A percentile compares a stretch with the other conserved stretches of the same genome.
Evolutionary conservation across 2,888 invertebrate species (phyloP).

Genomic region (Neoscelio sp.): DNA sequence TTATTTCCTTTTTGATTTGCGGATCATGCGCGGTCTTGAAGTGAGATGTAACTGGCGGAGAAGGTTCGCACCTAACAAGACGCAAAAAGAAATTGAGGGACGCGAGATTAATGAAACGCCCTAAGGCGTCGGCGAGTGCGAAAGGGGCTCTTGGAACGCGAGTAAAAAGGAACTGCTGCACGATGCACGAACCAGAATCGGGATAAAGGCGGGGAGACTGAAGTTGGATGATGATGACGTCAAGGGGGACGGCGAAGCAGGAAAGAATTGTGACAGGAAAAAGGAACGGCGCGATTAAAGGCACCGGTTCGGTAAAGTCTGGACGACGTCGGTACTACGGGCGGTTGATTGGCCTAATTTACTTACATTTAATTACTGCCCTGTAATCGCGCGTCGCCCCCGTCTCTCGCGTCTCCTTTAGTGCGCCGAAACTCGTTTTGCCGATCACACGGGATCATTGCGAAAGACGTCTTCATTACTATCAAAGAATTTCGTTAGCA

Average conservation of each 20-base stretch:
- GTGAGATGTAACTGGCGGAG: slow-evolving; percentile 76
- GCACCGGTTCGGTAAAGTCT: slow-evolving; percentile 53
- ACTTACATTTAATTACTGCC: slow-evolving; percentile 81
- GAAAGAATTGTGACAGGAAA: slow-evolving; percentile 64
- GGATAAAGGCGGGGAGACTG: slow-evolving; percentile 67
- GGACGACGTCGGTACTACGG: slow-evolving; percentile 66
- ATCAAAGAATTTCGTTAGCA: slow-evolving; percentile 26
- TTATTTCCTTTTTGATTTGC: slow-evolving; percentile 30
- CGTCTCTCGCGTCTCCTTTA: slow-evolving; percentile 50
- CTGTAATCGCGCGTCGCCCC: slow-evolving; percentile 69
- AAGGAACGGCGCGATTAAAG: slow-evolving; percentile 61
- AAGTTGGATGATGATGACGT: slow-evolving; percentile 63
- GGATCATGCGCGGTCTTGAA: slow-evolving; percentile 63
- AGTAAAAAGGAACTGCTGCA: slow-evolving; percentile 70
- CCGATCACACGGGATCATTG: slow-evolving; percentile 22
- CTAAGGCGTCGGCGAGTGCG: slow-evolving; percentile 78
- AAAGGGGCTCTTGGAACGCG: slow-evolving; percentile 72
- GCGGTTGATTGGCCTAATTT: slow-evolving; percentile 80
- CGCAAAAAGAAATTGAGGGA: slow-evolving; percentile 81
- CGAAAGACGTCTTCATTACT: slow-evolving; percentile 39
- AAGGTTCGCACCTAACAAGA: slow-evolving; percentile 79
- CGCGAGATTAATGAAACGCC: slow-evolving; percentile 82
- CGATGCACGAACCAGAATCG: slow-evolving; percentile 67
- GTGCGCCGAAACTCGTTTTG: slow-evolving; percentile 58
- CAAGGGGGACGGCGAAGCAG: slow-evolving; percentile 42